Base-by-base conservation (phyloP, 2,888 invertebrate genomes). In the Noctua comes region DNA sequence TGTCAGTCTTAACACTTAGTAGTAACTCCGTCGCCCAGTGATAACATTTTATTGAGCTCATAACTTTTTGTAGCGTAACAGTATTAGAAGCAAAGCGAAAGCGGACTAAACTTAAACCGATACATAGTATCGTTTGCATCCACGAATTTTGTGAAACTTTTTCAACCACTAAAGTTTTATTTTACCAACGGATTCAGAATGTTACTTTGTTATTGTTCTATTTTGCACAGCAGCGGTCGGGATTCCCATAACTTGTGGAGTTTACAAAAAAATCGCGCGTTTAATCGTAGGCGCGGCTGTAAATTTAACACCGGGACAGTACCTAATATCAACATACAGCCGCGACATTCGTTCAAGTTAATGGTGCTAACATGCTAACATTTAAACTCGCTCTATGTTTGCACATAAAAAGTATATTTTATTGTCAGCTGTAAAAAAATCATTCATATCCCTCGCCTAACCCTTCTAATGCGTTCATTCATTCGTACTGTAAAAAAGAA, bases 121-220 rank as follows among this genome's bases (percentile, higher is more conserved):
- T 82, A 64, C 71, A 31, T 64, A 27, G 54, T 51, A 76, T 57
- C 54, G 62, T 76, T 83, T 74, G 68, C 76, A 80, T 84, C 70
- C 72, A 79, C 64, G 75, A 80, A 79, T 77, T 79, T 76, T 51
- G 69, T 68, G 24, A 77, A 88, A 84, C 83, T 88, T 84, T 83
- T 86, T 75, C 80, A 83, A 86, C 76, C 79, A 83, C 76, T 74
- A 75, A 88, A 89, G 81, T 88, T 90, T 89, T 82, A 86, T 87
- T 88, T 87, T 79, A 71, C 70, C 71, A 80, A 66, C 57, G 68
- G 31, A 81, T 79, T 74, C 75, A 57, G 77, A 86, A 82, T 82
- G 68, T 81, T 80, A 71, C 71, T 85, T 85, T 88, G 77, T 75
- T 84, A 85, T 87, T 87, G 86, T 88, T 84, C 68, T 88, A 77